Percentiles rank a stretch among this genome's conserved stretches.
Conservation (phyloP, 2,888 invertebrate genomes). For the Balanococcus diminutus region DNA sequence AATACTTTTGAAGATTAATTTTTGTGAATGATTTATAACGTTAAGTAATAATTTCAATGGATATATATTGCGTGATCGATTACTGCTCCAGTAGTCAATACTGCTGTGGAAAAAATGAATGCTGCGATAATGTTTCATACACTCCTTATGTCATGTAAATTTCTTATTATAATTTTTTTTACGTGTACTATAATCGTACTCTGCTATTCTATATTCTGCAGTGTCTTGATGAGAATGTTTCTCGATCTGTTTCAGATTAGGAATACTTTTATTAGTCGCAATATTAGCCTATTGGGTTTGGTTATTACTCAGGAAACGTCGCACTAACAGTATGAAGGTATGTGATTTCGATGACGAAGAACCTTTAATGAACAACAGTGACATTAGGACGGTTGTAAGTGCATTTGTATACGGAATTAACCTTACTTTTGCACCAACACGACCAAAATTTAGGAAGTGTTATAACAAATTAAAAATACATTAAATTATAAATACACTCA, state of each 20-base stretch:
- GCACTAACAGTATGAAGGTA: background rate
- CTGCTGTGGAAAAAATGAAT: constrained; percentile 42
- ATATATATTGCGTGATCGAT: background rate
- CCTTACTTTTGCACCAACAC: background rate
- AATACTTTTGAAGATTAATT: background rate
- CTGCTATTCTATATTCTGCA: background rate
- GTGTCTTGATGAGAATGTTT: background rate
- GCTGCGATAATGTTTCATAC: constrained; percentile 11
- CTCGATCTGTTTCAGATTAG: background rate
- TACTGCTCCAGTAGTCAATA: background rate
- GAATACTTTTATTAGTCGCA: background rate
- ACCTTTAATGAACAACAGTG: constrained; percentile 16
- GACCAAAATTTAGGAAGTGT: background rate
- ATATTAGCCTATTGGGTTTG: constrained; percentile 9
- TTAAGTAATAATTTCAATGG: background rate
- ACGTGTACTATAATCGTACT: background rate
- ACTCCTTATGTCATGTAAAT: constrained; percentile 3
- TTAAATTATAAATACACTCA: background rate
- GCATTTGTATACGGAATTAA: background rate
- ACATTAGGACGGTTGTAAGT: constrained; percentile 35
- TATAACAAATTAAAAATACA: background rate
- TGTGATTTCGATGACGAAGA: constrained; percentile 32
- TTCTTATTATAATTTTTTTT: background rate
- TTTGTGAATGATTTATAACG: background rate
- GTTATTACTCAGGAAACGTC: background rate